These are phyloP conservation scores for Scolopax mira DNA, from an alignment of 2,113 vertebrate genomes.

Conservation along the genomic window DNA sequence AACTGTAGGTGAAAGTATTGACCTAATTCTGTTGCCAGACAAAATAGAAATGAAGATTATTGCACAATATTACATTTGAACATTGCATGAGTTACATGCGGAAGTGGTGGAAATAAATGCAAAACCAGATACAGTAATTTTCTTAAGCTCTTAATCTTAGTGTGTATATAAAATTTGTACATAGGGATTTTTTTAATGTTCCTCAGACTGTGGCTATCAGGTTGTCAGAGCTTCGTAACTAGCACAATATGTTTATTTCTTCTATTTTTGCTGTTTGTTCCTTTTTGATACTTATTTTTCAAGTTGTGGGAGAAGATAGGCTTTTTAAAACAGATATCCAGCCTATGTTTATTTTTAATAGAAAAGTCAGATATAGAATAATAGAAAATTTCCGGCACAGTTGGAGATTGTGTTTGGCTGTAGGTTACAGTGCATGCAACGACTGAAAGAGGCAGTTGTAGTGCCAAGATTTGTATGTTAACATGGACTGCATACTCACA, in stretches of 20 bases:
- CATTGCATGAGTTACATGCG: constrained; percentile 31
- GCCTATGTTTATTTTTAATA: constrained; percentile 55
- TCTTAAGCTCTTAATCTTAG: constrained; percentile 52
- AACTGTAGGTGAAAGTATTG: not conserved
- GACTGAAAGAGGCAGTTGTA: constrained; percentile 42
- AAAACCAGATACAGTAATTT: constrained; percentile 31
- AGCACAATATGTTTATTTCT: constrained; percentile 55
- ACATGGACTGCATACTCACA: not conserved
- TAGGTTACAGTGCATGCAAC: constrained; percentile 30
- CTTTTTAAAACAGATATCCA: constrained; percentile 33
- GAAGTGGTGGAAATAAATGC: constrained; percentile 44
- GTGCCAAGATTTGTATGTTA: constrained; percentile 20
- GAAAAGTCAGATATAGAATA: constrained; percentile 23
- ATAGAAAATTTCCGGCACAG: constrained; percentile 14
- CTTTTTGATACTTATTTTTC: constrained; percentile 56
- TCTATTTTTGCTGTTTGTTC: constrained; percentile 33
- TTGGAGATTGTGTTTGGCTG: constrained; percentile 29
- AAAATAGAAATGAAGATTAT: not conserved
- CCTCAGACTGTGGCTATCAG: constrained; percentile 6
- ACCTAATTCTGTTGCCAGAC: constrained; percentile 30
- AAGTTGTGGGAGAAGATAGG: not conserved
- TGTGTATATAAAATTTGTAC: constrained; percentile 62
- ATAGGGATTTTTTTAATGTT: constrained; percentile 49
- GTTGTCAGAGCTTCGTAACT: constrained; percentile 27
- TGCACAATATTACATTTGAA: constrained; percentile 51